These are phyloP conservation scores for Cydia fagiglandana DNA, from an alignment of 1,140 invertebrate species.

Conservation along the genomic window DNA sequence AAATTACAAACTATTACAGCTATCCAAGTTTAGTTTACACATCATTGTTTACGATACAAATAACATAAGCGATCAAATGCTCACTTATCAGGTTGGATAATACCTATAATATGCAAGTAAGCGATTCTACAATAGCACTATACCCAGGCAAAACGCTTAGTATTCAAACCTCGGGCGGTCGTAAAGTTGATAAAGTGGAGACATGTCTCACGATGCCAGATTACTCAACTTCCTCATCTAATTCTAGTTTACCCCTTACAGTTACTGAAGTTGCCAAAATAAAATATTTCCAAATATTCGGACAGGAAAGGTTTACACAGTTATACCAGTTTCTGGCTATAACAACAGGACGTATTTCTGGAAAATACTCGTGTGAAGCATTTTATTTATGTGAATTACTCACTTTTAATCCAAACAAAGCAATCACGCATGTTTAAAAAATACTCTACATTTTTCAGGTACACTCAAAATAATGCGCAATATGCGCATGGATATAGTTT, in stretches of 20 bases:
- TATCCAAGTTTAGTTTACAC: too few species aligned
- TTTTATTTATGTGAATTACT: too few species aligned
- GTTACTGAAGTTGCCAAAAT: neutral
- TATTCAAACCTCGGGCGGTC: constrained; percentile 4
- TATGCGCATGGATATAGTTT: neutral
- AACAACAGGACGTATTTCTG: neutral
- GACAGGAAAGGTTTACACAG: too few species aligned
- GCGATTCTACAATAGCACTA: neutral
- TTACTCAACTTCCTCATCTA: neutral
- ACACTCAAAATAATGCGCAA: neutral
- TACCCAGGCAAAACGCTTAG: constrained; percentile 1
- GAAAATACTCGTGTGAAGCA: neutral
- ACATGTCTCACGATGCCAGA: neutral
- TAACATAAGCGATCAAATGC: too few species aligned
- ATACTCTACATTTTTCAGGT: neutral
- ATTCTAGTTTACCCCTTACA: neutral
- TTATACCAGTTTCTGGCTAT: neutral
- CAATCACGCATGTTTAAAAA: neutral
- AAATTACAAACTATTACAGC: too few species aligned
- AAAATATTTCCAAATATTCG: neutral
- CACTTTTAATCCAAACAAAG: neutral
- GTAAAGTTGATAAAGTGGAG: constrained; percentile 19
- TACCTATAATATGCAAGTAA: neutral
- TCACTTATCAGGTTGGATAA: too few species aligned
- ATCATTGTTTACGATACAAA: too few species aligned